Evolutionary conservation across 2,797 vertebrate species (phyloP).

Genomic region (Anableps anableps): DNA sequence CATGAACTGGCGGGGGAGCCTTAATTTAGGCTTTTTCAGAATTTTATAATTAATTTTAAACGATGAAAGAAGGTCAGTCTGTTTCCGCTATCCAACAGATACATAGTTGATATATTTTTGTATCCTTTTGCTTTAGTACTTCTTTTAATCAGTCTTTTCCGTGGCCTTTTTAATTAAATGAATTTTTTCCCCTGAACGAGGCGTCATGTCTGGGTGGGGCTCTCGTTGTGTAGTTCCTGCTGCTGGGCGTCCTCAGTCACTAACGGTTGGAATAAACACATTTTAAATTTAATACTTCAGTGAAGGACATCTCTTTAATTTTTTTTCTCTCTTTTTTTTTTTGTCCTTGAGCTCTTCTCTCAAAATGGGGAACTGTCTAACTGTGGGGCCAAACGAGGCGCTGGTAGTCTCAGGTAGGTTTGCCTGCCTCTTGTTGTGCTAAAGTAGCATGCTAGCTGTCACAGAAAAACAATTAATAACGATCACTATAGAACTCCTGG

Average conservation of each 20-base stretch:
- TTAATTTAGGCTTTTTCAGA: not conserved
- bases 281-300: not conserved
- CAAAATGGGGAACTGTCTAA: conserved; percentile 90
- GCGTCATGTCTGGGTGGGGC: conserved; percentile 23
- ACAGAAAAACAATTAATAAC: not conserved
- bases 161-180: not conserved
- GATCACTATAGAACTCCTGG: not conserved
- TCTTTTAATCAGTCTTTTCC: not conserved
- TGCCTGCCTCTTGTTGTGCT: conserved; percentile 1
- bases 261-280: not conserved
- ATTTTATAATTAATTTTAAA: not conserved
- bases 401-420: conserved; percentile 92
- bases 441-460: not conserved
- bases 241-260: not conserved
- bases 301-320: not conserved
- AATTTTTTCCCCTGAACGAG: no score
- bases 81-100: not conserved
- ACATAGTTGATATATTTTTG: not conserved
- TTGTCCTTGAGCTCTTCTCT: not conserved
- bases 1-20: no score
- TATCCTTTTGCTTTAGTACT: not conserved
- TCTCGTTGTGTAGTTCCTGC: conserved; percentile 1
- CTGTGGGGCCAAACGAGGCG: conserved; percentile 94
- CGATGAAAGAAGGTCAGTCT: not conserved
- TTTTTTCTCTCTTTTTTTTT: no score